Evolutionary conservation across 2,113 vertebrate genomes (phyloP), one percentile per base, ranked within the genome.

Genomic region (Megaptera novaeangliae): DNA sequence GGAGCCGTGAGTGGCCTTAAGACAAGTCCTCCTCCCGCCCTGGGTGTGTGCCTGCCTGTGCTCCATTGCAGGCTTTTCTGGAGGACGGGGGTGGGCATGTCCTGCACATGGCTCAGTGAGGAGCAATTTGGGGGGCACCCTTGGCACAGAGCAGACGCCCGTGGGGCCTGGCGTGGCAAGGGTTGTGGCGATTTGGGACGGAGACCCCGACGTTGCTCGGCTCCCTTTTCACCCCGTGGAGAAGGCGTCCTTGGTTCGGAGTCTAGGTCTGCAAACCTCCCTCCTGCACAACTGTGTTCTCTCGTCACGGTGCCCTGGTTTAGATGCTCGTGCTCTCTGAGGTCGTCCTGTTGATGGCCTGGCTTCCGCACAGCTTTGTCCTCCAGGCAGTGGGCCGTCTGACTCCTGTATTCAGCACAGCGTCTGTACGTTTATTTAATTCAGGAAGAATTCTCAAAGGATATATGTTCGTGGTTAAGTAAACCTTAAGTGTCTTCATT

Each of bases 231-330:
- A 25, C 8, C n/a, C 59, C 25, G 39, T 8, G 1, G 77, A 34
- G 94, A 77, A 46, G 46, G 31, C 0, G 10, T 81, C 29, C 49
- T 61, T 34, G 6, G 31, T 27, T 34, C 21, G 31, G 7, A 3
- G 36, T 46, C 64, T 59, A 27, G 2, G 59, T 61, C 57, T 11
- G 17, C 49, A 21, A 49, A 10, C 41, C 25, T 7, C 13, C 18
- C 9, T 0, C 3, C 31, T 0, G 1, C 0, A 11, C 39, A 1
- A 1, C 44, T 20, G 5, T 0, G 3, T 1, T 59, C 25, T 44
- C 17, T 27, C 12, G 1, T 21, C 52, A 0, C 0, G 12, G 15
- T 31, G 39, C 31, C 72, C 80, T 55, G 15, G 52, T 11, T 46
- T 7, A 17, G 25, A 4, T 4, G 29, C n/a, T 49, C 0, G 6